Evolutionary conservation across 2,113 vertebrate species (phyloP).

Genomic region (Phoxinus phoxinus): DNA sequence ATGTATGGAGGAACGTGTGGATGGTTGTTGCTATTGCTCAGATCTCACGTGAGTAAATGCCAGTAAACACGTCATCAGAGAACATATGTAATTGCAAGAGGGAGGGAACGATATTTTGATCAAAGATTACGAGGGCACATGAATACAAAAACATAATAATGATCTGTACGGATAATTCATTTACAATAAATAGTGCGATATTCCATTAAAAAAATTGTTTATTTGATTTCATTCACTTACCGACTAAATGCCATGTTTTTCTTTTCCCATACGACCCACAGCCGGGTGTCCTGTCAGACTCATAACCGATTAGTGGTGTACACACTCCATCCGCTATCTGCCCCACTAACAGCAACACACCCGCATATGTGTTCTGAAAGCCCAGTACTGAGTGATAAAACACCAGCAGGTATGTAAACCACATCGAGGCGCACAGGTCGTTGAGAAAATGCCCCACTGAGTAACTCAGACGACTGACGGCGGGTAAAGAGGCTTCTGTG

Average conservation of each 20-base stretch:
- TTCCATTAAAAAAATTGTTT: no score
- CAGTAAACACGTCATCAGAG: no score
- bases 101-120: no score
- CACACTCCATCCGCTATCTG: conserved; percentile 87
- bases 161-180: no score
- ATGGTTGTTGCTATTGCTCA: no score
- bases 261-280: conserved; percentile 83
- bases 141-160: no score
- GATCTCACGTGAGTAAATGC: no score
- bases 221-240: conserved; percentile 68
- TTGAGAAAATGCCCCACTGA: conserved; percentile 91
- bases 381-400: conserved; percentile 89
- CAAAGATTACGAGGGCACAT: no score
- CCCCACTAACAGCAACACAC: conserved; percentile 82
- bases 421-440: conserved; percentile 91
- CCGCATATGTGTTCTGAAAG: conserved; percentile 82
- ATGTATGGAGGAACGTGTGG: no score
- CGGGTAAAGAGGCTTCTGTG: conserved; percentile 59
- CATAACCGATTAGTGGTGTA: conserved; percentile 88
- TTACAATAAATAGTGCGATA: no score
- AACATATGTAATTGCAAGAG: no score
- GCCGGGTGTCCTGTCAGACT: conserved; percentile 81
- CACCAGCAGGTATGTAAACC: conserved; percentile 92
- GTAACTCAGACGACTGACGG: conserved; percentile 77
- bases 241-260: conserved; percentile 90